Evolutionary conservation across 1,140 invertebrate genomes (phyloP).

Genomic region (Drosophila mojavensis): DNA sequence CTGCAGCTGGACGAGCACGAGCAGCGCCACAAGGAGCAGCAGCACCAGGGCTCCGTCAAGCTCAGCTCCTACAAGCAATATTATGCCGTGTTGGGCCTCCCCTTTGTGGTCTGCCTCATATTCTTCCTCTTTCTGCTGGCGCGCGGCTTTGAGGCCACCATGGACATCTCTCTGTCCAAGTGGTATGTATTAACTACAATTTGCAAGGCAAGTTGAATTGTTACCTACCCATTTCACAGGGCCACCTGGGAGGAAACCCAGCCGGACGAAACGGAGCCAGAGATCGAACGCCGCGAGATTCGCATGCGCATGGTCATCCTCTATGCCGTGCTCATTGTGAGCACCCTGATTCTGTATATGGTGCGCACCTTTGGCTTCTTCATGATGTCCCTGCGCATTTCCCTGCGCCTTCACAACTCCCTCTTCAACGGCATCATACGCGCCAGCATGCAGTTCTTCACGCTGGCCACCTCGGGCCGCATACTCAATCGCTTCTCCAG

Average conservation of each 20-base stretch:
- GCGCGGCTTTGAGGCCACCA: constrained; percentile 88
- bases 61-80: constrained; percentile 88
- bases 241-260: constrained; percentile 81
- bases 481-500: constrained; percentile 94
- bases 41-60: constrained; percentile 83
- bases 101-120: constrained; percentile 86
- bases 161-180: constrained; percentile 91
- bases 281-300: constrained; percentile 51
- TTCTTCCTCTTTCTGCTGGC: constrained; percentile 87
- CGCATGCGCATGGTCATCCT: constrained; percentile 55
- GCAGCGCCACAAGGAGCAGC: constrained; percentile 83
- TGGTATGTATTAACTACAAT: constrained; percentile 85
- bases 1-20: constrained; percentile 54
- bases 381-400: constrained; percentile 91
- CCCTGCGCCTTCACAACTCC: constrained; percentile 90
- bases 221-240: constrained; percentile 27
- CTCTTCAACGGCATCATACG: constrained; percentile 93
- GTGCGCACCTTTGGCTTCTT: constrained; percentile 90
- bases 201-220: background rate
- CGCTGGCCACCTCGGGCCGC: constrained; percentile 91
- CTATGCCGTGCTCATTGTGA: constrained; percentile 66
- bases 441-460: constrained; percentile 95
- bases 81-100: constrained; percentile 88
- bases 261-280: constrained; percentile 50
- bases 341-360: constrained; percentile 77